Evolutionary conservation across 2,113 vertebrate genomes (phyloP).

Genomic region (Paraplagusia blochii): DNA sequence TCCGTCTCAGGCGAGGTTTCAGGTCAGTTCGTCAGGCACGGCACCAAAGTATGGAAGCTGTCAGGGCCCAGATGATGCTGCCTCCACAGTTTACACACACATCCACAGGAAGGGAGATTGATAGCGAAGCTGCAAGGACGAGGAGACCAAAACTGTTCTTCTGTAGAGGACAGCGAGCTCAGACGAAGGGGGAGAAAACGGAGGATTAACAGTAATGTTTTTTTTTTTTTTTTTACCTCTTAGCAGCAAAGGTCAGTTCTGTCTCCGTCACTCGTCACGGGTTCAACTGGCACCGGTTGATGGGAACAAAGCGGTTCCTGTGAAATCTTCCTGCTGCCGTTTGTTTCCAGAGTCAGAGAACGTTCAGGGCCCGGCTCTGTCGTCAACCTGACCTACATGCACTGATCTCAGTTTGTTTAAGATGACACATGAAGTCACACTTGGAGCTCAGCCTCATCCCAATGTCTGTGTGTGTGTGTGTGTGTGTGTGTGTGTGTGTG

Average conservation of each 20-base stretch:
- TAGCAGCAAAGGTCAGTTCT: slow-evolving; percentile 36
- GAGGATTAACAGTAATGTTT: too few species aligned
- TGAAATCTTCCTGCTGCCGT: slow-evolving; percentile 52
- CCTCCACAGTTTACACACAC: slow-evolving; percentile 55
- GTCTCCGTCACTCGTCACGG: slow-evolving; percentile 4
- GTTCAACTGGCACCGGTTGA: slow-evolving; percentile 1
- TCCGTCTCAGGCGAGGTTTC: slow-evolving; percentile 28
- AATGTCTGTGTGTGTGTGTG: slow-evolving; percentile 13
- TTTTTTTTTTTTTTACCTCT: too few species aligned
- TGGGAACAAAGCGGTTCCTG: slow-evolving; percentile 26
- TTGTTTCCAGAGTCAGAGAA: slow-evolving; percentile 42
- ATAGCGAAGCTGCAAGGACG: slow-evolving; percentile 32
- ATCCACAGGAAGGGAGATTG: slow-evolving; percentile 33
- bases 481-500: too few species aligned
- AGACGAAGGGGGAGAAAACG: too few species aligned
- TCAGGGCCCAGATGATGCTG: slow-evolving; percentile 67
- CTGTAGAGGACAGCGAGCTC: slow-evolving; percentile 7
- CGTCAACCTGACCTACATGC: slow-evolving; percentile 65
- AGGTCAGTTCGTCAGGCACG: slow-evolving; percentile 51
- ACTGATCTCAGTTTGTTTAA: slow-evolving; percentile 47
- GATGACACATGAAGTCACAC: slow-evolving; percentile 57
- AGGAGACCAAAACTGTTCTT: slow-evolving; percentile 1
- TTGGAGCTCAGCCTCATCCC: slow-evolving; percentile 27
- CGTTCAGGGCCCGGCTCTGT: slow-evolving; percentile 48
- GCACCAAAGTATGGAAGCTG: slow-evolving; percentile 63